Base-by-base conservation (phyloP, 2,797 vertebrate species). In the Rhynchonycteris naso region DNA sequence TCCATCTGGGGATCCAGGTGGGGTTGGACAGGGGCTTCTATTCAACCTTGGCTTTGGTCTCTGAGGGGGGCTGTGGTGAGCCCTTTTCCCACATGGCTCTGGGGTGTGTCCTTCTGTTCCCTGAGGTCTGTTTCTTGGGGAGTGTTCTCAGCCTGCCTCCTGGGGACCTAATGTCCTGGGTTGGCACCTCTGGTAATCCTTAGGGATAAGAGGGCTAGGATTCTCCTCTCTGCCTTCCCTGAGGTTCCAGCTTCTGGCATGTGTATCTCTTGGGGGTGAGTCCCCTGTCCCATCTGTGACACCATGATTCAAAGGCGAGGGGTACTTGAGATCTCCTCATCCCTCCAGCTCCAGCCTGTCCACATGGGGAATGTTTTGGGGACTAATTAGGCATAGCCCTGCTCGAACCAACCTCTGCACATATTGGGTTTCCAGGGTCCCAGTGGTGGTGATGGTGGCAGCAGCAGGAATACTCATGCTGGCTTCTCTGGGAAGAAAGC, bases 401-500 rank as follows among this genome's bases (percentile, higher is more conserved):
- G 7, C 19, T 38, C 18, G 22, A 13, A 19, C 61, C 4, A 26
- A 13, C 11, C 26, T 7, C 33, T 28, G 7, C 2, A 2, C 26
- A 13, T 58, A 19, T 59, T 33, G 75, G 24, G 13, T 28, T 83
- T 94, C 65, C 65, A 97, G 97, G 75, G 14, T 28, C 30, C 74
- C 24, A 10, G 11, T 33, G 72, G 38, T 0, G 0, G 18, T 50
- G 35, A 75, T 2, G 7, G 79, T 79, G 65, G 13, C 12, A 4
- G 0, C 76, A 2, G 98, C 97, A 98, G 93, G 95, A 69, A 76
- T 4, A 28, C 63, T 26, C 93, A 30, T 0, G 54, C 65, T 0
- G 78, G 72, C 6, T 98, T 97, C 94, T 94, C 97, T 8, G 97
- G 97, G 63, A 98, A 96, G 35, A 98, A 97, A 79, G 95, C 90